Percentiles rank a stretch among this genome's conserved stretches.
Evolutionary conservation across 2,888 invertebrate species (phyloP).

Genomic region (Chalcis sispes): DNA sequence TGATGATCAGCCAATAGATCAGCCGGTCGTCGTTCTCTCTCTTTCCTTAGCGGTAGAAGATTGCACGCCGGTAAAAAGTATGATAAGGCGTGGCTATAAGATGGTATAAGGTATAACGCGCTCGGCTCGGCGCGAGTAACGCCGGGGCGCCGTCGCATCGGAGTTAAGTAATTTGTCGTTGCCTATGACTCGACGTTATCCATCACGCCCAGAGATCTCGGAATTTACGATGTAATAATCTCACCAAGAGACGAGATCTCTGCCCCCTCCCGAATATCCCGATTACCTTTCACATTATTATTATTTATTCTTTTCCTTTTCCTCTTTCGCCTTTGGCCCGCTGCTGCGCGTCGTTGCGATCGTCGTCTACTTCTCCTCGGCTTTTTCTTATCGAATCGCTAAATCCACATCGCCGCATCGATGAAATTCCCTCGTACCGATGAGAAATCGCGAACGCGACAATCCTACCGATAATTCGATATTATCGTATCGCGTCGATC

Average conservation of each 20-base stretch:
- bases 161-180: conserved; percentile 71
- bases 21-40: conserved; percentile 30
- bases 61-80: conserved; percentile 31
- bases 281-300: too few relatives aligned
- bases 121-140: conserved; percentile 16
- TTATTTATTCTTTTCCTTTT: too few relatives aligned
- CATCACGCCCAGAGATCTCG: conserved; percentile 61
- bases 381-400: too few relatives aligned
- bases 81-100: background rate
- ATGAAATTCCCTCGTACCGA: too few relatives aligned
- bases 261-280: background rate
- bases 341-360: too few relatives aligned
- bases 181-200: conserved; percentile 71
- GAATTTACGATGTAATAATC: conserved; percentile 70
- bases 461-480: too few relatives aligned
- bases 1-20: conserved; percentile 45
- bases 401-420: too few relatives aligned
- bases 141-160: conserved; percentile 50
- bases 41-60: conserved; percentile 14
- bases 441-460: too few relatives aligned
- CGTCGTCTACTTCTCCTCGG: too few relatives aligned
- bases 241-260: background rate
- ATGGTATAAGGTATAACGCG: background rate
- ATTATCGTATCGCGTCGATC: too few relatives aligned
- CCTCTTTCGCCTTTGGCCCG: too few relatives aligned